Evolutionary conservation across 1,140 invertebrate species (phyloP).

Genomic region (Drosophila ananassae): DNA sequence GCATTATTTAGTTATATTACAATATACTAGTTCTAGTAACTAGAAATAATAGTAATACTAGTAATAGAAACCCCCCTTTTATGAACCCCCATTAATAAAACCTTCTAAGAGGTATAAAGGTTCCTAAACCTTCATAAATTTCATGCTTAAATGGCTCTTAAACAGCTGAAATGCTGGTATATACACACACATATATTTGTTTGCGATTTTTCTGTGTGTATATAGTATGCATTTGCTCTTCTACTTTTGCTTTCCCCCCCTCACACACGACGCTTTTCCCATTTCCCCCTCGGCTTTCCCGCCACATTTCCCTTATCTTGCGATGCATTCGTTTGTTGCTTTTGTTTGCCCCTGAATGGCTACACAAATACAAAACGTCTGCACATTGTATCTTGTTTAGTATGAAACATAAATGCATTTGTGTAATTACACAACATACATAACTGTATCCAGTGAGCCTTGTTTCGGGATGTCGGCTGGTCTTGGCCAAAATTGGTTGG

Average conservation of each 20-base stretch:
- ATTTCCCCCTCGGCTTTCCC: background rate
- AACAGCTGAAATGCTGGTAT: conserved; percentile 62
- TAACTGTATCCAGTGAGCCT: conserved; percentile 53
- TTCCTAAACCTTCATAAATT: background rate
- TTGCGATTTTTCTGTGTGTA: conserved; percentile 59
- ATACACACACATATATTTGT: conserved; percentile 47
- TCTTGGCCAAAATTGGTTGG: background rate
- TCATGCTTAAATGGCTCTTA: conserved; percentile 53
- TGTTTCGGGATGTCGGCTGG: conserved; percentile 34
- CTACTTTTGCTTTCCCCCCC: conserved; percentile 34
- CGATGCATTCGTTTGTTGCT: conserved; percentile 32
- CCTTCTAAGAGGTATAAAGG: background rate
- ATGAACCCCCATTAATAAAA: too few relatives aligned
- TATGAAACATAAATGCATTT: conserved; percentile 74
- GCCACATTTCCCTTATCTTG: conserved; percentile 6
- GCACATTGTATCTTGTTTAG: conserved; percentile 55
- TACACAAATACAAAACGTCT: conserved; percentile 78
- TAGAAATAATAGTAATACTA: too few relatives aligned
- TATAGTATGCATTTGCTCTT: conserved; percentile 55
- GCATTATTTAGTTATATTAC: too few relatives aligned
- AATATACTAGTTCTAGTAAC: too few relatives aligned
- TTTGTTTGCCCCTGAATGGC: conserved; percentile 71
- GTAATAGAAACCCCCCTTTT: too few relatives aligned
- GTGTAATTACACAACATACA: conserved; percentile 72
- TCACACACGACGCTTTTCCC: background rate